Base-by-base conservation (phyloP, 30 jellyfish, hydroid and myxozoan genomes). In the Cassiopea xamachana region DNA sequence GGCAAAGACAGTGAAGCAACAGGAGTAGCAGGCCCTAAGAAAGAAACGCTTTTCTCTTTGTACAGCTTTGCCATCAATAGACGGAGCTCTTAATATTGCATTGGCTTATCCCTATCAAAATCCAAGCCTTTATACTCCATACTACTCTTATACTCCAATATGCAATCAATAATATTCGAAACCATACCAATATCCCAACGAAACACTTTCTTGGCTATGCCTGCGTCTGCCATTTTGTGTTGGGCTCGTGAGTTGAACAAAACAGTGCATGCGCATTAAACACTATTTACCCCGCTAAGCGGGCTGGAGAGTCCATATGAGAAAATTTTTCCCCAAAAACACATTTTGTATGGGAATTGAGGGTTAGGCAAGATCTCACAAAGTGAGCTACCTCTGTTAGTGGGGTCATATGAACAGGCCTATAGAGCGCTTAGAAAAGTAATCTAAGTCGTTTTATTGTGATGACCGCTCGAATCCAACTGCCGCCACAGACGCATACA, bases 41-140 rank as follows among this genome's bases (percentile, higher is more conserved):
- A 5, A 64, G 74, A 64, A 13, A 64, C 74, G 27, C 15, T 64
- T 13, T 13, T 64, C 43, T 64, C 27, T 14, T 64, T 27, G 43
- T 9, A 64, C 8, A 64, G 19, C 15, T 64, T 17, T 2, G 74
- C 74, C 74, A 14, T 64, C 27, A 64, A 9, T 14, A 64, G 19
- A 2, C 1, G 74, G 43, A 64, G 43, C 15, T 64, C 74, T 7
- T 64, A 0, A 64, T 64, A 64, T 17, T 64, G 74, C 27, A 64
- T 64, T 64, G 74, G 74, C 74, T 64, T 64, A 17, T 64, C 74
- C 74, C 74, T 27, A 64, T 64, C 74, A 64, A 64, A 64, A 64
- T 64, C 74, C 43, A 64, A 64, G 27, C 74, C 74, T 64, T 64
- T 64, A 27, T 64, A 64, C 15, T 17, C 74, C 74, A 64, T 64